These are phyloP conservation scores for Glaucomys volans DNA, from an alignment of 2,113 vertebrate genomes.

Conservation along the genomic window DNA sequence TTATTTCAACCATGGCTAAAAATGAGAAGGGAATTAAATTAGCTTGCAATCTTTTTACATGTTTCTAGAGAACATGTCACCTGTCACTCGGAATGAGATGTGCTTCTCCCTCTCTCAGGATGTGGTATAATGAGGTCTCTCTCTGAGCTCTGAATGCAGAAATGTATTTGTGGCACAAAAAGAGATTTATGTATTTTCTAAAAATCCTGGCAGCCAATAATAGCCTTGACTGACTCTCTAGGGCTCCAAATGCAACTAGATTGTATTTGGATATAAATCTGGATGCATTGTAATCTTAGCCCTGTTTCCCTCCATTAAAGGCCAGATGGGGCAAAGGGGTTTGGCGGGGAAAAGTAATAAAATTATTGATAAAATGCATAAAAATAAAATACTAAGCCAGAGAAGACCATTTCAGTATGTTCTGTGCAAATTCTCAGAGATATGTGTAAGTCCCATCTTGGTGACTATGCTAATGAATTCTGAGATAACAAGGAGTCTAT, in stretches of 20 bases:
- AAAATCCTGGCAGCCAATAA: slow-evolving; percentile 88
- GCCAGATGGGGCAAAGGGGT: slow-evolving; percentile 74
- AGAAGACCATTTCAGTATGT: slow-evolving; percentile 39
- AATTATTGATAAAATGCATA: slow-evolving; percentile 60
- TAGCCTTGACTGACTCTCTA: slow-evolving; percentile 83
- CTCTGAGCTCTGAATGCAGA: slow-evolving; percentile 85
- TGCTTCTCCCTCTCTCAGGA: slow-evolving; percentile 87
- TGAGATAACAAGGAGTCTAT: slow-evolving; percentile 62
- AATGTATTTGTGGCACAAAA: slow-evolving; percentile 87
- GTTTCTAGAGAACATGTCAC: slow-evolving; percentile 85
- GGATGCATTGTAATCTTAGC: slow-evolving; percentile 66
- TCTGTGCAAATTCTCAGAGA: slow-evolving; percentile 60
- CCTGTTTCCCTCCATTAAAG: slow-evolving; percentile 69
- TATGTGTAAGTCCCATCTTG: slow-evolving; percentile 22
- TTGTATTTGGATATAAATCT: slow-evolving; percentile 85
- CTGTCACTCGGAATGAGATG: slow-evolving; percentile 87
- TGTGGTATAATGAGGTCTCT: slow-evolving; percentile 88
- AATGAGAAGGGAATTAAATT: slow-evolving; percentile 77
- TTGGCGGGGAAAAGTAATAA: not conserved
- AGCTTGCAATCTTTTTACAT: slow-evolving; percentile 71
- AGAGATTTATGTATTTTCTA: slow-evolving; percentile 89
- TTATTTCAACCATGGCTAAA: slow-evolving; percentile 71
- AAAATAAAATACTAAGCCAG: slow-evolving; percentile 59
- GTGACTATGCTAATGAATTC: slow-evolving; percentile 59
- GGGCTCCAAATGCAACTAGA: slow-evolving; percentile 80